Conservation (phyloP, 2,888 invertebrate species). For the Caenorhabditis sulstoni region DNA sequence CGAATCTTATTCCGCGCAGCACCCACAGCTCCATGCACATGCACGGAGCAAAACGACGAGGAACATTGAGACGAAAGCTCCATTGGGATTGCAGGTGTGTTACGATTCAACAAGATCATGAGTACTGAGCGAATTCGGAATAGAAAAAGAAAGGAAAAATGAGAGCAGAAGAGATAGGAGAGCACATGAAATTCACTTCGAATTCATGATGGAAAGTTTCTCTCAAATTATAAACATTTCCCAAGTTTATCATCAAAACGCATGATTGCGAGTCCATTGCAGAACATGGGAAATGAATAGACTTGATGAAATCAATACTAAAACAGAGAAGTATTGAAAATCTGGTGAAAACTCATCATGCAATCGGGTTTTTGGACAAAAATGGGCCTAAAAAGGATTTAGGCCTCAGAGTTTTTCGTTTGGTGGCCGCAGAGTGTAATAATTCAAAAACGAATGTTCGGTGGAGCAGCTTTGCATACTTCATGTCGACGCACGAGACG, state of each 20-base stretch:
- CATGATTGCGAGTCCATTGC: no score
- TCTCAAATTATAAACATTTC: background rate
- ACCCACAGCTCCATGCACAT: background rate
- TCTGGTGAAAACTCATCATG: no score
- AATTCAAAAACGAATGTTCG: constrained; percentile 10
- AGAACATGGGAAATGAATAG: no score
- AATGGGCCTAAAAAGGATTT: no score
- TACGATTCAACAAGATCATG: no score
- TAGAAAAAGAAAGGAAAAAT: background rate
- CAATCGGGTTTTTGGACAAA: no score
- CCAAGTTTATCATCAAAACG: no score
- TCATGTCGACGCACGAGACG: background rate
- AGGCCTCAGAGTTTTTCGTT: no score
- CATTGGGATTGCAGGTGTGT: no score
- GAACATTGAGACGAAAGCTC: no score
- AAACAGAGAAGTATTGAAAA: no score
- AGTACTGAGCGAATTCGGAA: constrained; percentile 21
- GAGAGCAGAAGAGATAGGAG: background rate
- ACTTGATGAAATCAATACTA: no score
- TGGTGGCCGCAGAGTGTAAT: background rate
- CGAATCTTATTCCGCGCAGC: background rate
- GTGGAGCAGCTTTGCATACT: background rate
- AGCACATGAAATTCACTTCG: background rate
- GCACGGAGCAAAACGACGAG: constrained; percentile 8
- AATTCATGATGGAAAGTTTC: background rate